phyloP scores from a whole-genome alignment of 1,140 invertebrate genomes.

The Pseudomyrmex cubaensis region DNA sequence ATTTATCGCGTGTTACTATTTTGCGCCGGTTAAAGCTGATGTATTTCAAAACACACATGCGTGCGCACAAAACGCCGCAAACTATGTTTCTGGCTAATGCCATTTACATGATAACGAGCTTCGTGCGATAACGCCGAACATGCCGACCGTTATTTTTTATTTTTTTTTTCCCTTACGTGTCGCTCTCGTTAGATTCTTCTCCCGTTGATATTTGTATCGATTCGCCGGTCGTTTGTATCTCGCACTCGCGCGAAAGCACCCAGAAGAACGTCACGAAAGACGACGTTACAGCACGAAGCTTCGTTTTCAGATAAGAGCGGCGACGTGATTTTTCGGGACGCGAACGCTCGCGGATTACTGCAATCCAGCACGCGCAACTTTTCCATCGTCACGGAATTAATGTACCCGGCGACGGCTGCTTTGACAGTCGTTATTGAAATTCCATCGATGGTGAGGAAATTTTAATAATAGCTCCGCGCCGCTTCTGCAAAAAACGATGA shows the following conservation, averaged over 20 bases:
- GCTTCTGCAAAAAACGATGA: neutral
- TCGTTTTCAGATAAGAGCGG: neutral
- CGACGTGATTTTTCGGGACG: constrained; percentile 49
- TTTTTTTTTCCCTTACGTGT: no score
- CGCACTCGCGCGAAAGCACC: neutral
- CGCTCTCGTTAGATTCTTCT: neutral
- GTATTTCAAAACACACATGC: neutral
- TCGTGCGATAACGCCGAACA: constrained; percentile 22
- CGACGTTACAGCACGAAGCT: constrained; percentile 10
- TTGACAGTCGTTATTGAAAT: constrained; percentile 69
- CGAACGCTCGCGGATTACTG: constrained; percentile 35
- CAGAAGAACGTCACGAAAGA: neutral
- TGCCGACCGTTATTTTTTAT: neutral
- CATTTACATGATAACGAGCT: constrained; percentile 12
- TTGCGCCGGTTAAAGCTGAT: no score
- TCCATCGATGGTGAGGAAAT: constrained; percentile 63
- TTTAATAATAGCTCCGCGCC: constrained; percentile 56
- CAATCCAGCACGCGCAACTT: constrained; percentile 47
- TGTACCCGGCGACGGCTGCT: constrained; percentile 54
- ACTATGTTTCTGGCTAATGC: neutral
- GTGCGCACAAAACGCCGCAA: neutral
- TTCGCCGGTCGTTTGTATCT: constrained; percentile 3
- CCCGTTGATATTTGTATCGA: neutral
- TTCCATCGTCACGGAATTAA: constrained; percentile 58
- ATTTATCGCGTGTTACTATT: no score